These are phyloP conservation scores for Habroteleia sp. DNA, from an alignment of 2,888 invertebrate species.

Conservation along the genomic window DNA sequence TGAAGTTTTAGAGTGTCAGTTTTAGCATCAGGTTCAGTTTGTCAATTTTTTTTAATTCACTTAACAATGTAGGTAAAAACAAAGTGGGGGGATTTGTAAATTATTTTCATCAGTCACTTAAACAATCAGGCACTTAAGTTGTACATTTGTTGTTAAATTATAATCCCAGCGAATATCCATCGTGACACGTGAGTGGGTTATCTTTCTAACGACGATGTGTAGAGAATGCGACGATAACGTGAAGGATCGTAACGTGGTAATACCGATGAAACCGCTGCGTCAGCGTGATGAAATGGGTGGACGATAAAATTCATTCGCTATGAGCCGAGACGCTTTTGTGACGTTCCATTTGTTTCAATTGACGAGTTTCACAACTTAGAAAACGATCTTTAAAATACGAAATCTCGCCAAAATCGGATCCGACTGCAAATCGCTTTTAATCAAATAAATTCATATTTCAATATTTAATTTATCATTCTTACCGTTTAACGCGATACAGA, in stretches of 20 bases:
- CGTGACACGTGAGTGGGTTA: constrained; percentile 62
- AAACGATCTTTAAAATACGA: constrained; percentile 53
- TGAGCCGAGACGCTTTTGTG: constrained; percentile 74
- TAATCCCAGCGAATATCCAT: constrained; percentile 56
- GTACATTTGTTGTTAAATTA: constrained; percentile 61
- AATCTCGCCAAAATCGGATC: constrained; percentile 46
- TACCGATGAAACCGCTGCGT: constrained; percentile 71
- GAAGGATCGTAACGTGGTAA: constrained; percentile 71
- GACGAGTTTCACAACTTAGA: constrained; percentile 48
- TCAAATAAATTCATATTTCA: constrained; percentile 29
- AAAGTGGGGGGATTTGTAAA: too few relatives aligned
- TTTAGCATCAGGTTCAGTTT: too few relatives aligned
- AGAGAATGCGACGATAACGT: constrained; percentile 71
- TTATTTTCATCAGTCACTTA: constrained; percentile 19
- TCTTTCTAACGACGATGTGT: constrained; percentile 63
- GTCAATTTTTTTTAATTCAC: too few relatives aligned
- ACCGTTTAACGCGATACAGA: constrained; percentile 2
- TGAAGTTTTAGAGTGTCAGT: too few relatives aligned
- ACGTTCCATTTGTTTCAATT: constrained; percentile 79
- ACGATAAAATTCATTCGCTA: constrained; percentile 75
- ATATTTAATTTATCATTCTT: constrained; percentile 43
- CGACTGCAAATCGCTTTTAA: constrained; percentile 39
- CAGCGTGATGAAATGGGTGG: constrained; percentile 76
- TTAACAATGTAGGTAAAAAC: too few relatives aligned
- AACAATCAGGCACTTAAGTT: constrained; percentile 50